Base-by-base conservation (phyloP, 2,888 invertebrate genomes). In the Apamea crenata region DNA sequence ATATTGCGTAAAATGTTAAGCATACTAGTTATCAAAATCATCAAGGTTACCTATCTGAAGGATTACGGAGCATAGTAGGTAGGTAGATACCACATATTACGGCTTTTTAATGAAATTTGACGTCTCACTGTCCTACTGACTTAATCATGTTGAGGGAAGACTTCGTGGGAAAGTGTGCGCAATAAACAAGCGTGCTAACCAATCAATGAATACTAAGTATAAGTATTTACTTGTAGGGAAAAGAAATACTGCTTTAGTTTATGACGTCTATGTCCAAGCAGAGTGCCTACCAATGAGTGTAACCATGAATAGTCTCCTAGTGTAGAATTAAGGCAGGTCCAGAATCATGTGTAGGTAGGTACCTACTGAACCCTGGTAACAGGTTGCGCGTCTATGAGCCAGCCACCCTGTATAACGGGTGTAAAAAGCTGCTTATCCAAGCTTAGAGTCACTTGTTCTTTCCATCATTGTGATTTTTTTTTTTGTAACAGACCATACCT, bases 1-100 rank as follows among this genome's bases (percentile, higher is more conserved):
- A 80, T 84, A 84, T 81, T 81, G 81, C 66, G 84, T 70, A 50
- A 84, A 83, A 44, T 78, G 21, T 78, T 25, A 69, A 65, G 40
- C 6, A n/a, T 25, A 25, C 12, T 18, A 8, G 14, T 25, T 29
- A 18, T 12, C 25, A 16, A 16, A 47, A 16, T 47, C 16, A 2
- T 29, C 29, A 40, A 83, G 53, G 69, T 63, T 61, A 5, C 3
- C 12, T 10, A 5, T 5, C 12, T 10, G 25, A 53, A 56, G 16
- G 40, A 66, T 70, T 56, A 83, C 47, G 53, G 50, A 69, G 63
- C 36, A n/a, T 10, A 56, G 1, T 61, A 29, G n/a, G 2, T 40
- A 63, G n/a, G 21, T 29, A 71, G n/a, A 14, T 61, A 65, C 8
- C 0, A 63, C 14, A 1, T 25, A 25, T 59, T 29, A 25, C 40